phyloP scores from a whole-genome alignment of 2,888 invertebrate genomes.

The Drosophila colorata region DNA sequence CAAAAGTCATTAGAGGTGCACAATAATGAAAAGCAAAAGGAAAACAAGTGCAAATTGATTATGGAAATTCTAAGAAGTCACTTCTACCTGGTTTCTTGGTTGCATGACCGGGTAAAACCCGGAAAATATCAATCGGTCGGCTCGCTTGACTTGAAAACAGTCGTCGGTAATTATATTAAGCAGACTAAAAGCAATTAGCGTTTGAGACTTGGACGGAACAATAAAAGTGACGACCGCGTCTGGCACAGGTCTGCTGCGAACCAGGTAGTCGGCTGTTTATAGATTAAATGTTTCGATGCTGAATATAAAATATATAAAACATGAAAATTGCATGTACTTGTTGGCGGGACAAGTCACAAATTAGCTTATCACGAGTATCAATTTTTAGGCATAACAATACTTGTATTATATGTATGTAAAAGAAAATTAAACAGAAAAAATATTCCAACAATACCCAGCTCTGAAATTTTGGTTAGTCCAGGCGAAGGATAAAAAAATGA shows the following conservation, averaged over 20 bases:
- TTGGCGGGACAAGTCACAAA: background rate
- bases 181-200: conserved; percentile 81
- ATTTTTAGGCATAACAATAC: no score
- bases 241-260: conserved; percentile 19
- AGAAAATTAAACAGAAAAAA: background rate
- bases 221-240: conserved; percentile 47
- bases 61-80: conserved; percentile 53
- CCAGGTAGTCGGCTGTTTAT: conserved; percentile 33
- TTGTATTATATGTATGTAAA: background rate
- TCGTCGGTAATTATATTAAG: conserved; percentile 70
- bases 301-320: background rate
- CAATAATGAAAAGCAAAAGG: conserved; percentile 24
- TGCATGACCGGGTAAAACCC: conserved; percentile 53
- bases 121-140: conserved; percentile 58
- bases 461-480: conserved; percentile 52
- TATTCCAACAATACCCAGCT: background rate
- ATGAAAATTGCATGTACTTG: background rate
- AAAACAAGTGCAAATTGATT: conserved; percentile 47
- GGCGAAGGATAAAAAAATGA: conserved; percentile 36
- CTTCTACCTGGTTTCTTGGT: conserved; percentile 56
- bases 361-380: no score
- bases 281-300: background rate
- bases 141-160: conserved; percentile 32
- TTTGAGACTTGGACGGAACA: conserved; percentile 63
- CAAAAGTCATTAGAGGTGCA: conserved; percentile 41